Percentiles rank a stretch among this genome's conserved stretches.
Conservation (phyloP, 2,113 vertebrate species). For the Bettongia penicillata region DNA sequence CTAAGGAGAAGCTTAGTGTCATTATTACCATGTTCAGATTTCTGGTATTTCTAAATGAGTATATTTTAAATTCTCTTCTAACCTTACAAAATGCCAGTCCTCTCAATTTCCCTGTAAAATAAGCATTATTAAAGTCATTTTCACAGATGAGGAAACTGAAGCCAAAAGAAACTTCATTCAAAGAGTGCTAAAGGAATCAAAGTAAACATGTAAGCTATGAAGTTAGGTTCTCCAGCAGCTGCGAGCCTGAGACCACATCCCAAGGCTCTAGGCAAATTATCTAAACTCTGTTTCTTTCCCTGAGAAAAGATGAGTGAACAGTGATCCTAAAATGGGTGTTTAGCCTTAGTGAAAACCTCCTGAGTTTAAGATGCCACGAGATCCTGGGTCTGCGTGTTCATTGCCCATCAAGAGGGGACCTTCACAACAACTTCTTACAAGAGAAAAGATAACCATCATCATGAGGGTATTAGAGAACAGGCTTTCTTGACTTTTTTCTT, state of each 20-base stretch:
- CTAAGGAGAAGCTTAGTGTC: not conserved
- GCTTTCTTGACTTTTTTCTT: not conserved
- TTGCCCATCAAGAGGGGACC: not conserved
- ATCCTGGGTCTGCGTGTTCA: not conserved
- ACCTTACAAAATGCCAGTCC: constrained; percentile 16
- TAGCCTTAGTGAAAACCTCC: not conserved
- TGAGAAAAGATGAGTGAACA: not conserved
- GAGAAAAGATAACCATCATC: not conserved
- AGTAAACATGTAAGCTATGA: not conserved
- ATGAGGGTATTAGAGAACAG: not conserved
- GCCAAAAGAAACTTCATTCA: not conserved
- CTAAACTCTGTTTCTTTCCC: not conserved
- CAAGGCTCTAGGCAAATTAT: not conserved
- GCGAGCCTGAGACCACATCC: not conserved
- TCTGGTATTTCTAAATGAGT: constrained; percentile 4
- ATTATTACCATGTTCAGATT: constrained; percentile 29
- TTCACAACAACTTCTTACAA: not conserved
- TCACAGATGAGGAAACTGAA: not conserved
- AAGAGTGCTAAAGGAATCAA: not conserved
- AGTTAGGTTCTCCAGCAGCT: not conserved
- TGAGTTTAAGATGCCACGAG: not conserved
- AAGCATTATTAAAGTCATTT: constrained; percentile 38
- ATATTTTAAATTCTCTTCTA: constrained; percentile 43
- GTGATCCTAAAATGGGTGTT: not conserved
- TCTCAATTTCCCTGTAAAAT: constrained; percentile 20